A percentile compares a stretch with the other conserved stretches of the same genome.
Evolutionary conservation across 2,113 vertebrate species (phyloP).

Genomic region (Tetrax tetrax): DNA sequence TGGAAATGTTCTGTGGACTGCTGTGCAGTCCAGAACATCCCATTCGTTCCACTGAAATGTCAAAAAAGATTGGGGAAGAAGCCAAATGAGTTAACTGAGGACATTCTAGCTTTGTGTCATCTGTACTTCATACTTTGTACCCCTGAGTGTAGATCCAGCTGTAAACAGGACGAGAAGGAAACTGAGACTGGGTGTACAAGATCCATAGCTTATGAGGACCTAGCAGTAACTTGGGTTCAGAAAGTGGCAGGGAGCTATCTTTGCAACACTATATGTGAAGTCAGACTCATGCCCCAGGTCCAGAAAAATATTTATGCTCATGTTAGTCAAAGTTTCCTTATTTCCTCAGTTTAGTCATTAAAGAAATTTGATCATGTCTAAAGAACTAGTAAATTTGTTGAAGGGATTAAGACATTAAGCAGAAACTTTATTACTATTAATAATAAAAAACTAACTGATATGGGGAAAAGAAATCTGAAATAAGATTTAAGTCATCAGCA

Average conservation of each 20-base stretch:
- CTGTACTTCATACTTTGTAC: neutral
- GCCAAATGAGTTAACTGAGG: neutral
- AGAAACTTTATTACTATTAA: neutral
- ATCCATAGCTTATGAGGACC: neutral
- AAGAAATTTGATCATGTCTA: neutral
- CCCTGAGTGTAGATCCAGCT: neutral
- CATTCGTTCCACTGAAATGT: constrained; percentile 22
- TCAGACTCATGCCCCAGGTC: neutral
- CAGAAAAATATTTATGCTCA: neutral
- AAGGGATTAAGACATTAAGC: neutral
- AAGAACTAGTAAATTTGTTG: neutral
- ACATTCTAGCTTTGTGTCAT: neutral
- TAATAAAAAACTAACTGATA: neutral
- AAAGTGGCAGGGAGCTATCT: neutral
- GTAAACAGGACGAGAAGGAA: neutral
- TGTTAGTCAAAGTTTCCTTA: neutral
- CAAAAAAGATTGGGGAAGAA: neutral
- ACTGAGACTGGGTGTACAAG: neutral
- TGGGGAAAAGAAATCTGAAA: neutral
- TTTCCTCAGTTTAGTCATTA: neutral
- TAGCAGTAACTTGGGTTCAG: neutral
- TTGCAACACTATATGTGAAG: neutral
- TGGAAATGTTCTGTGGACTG: neutral
- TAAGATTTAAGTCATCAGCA: neutral
- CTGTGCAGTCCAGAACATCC: neutral